These are phyloP conservation scores for Hypercompe scribonia DNA, from an alignment of 2,888 invertebrate species.

Conservation along the genomic window DNA sequence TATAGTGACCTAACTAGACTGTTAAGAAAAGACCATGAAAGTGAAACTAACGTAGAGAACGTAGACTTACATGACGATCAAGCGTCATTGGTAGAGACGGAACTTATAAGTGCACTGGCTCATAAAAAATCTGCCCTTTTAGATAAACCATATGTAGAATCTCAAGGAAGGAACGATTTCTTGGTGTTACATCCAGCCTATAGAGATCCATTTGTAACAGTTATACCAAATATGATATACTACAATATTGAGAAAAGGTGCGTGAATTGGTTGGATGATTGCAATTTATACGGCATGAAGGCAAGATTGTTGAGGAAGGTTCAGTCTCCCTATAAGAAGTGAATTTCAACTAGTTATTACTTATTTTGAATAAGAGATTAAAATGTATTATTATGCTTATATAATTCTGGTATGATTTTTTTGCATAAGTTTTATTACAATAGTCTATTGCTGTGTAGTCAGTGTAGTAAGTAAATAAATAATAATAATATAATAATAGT, in stretches of 20 bases:
- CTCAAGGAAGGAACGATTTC: conserved; percentile 67
- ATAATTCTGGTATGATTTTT: background rate
- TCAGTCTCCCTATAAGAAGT: conserved; percentile 47
- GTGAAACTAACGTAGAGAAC: background rate
- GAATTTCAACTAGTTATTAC: background rate
- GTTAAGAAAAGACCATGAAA: background rate
- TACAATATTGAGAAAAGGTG: conserved; percentile 73
- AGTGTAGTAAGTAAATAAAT: no score
- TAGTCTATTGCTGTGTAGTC: background rate
- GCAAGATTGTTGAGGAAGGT: conserved; percentile 60
- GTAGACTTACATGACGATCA: background rate
- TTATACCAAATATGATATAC: conserved; percentile 73
- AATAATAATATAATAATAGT: no score
- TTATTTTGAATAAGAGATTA: background rate
- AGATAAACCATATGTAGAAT: conserved; percentile 63
- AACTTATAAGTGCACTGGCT: conserved; percentile 54
- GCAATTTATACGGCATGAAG: conserved; percentile 68
- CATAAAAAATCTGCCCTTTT: conserved; percentile 58
- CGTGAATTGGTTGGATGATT: conserved; percentile 78
- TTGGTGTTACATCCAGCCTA: conserved; percentile 62
- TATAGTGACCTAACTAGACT: background rate
- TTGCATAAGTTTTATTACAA: background rate
- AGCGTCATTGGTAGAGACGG: conserved; percentile 52
- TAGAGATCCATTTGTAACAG: conserved; percentile 66
- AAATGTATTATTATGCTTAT: background rate